Conservation (phyloP, 1,140 invertebrate species). For the Geopemphigus sp. region DNA sequence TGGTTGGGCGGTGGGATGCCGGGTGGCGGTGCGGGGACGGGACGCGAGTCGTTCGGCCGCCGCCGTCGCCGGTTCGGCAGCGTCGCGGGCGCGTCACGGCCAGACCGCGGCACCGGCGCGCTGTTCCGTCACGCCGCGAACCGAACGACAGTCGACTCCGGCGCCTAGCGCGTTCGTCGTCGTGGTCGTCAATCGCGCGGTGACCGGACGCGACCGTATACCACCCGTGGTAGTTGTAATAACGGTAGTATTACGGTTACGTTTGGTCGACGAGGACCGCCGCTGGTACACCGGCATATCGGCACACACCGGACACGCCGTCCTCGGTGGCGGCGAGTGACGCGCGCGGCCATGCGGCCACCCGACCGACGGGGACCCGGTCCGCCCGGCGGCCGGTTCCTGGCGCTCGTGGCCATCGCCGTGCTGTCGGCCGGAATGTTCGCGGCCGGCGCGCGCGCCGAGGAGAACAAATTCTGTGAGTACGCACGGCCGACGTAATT, state of each 20-base stretch:
- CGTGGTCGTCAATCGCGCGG: not conserved
- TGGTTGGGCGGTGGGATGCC: too few relatives aligned
- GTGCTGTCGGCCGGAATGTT: not conserved
- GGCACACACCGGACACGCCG: too few relatives aligned
- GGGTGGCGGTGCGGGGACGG: not conserved
- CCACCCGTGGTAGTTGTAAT: too few relatives aligned
- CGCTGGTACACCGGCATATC: too few relatives aligned
- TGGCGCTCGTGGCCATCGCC: not conserved
- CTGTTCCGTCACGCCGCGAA: not conserved
- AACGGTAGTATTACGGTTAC: too few relatives aligned
- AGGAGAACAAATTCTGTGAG: conserved; percentile 36
- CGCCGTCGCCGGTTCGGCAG: conserved; percentile 1
- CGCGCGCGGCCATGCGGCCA: not conserved
- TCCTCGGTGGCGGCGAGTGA: not conserved
- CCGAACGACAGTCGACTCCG: conserved; percentile 21
- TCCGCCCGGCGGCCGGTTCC: not conserved
- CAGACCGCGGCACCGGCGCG: not conserved
- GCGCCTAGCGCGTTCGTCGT: not conserved
- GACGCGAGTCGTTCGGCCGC: conserved; percentile 1
- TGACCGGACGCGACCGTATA: not conserved
- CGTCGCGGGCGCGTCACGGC: not conserved
- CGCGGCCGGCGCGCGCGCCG: not conserved
- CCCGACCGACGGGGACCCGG: not conserved
- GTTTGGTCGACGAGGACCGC: too few relatives aligned
- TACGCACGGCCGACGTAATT: not conserved